Percentiles rank a stretch among this genome's conserved stretches.
These are phyloP conservation scores for Nesoenas mayeri DNA, from an alignment of 2,113 vertebrate species.

Conservation along the genomic window DNA sequence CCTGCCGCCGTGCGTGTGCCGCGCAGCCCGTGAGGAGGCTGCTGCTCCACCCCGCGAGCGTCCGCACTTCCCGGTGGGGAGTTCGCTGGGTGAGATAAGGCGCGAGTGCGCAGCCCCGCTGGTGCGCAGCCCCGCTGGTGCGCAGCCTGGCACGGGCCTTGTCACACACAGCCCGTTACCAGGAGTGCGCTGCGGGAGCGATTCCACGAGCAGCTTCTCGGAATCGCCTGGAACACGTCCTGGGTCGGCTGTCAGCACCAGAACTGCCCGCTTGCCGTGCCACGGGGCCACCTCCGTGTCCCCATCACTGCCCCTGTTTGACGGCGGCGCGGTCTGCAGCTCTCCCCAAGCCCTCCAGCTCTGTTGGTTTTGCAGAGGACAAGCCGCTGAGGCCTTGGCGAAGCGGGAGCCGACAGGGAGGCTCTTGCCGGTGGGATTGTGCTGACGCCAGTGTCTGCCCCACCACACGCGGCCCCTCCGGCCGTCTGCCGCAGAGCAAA, in stretches of 20 bases:
- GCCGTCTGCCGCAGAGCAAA: not conserved
- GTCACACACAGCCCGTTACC: not conserved
- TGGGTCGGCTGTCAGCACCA: not conserved
- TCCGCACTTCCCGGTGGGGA: not conserved
- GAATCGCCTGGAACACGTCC: not conserved
- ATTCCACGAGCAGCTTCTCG: not conserved
- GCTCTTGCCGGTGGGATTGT: not conserved
- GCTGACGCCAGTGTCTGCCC: not conserved
- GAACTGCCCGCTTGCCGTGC: fast-evolving
- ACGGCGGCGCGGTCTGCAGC: not conserved
- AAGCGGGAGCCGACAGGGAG: fast-evolving
- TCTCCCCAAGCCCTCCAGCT: not conserved
- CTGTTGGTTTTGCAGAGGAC: not conserved
- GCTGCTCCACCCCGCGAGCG: not conserved
- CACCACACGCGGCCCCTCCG: fast-evolving
- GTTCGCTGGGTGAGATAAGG: not conserved
- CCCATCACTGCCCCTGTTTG: fast-evolving
- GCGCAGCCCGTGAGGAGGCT: not conserved
- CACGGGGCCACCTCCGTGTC: fast-evolving
- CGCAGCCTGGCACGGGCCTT: not conserved
- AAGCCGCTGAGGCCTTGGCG: fast-evolving
- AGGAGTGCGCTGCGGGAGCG: fast-evolving
- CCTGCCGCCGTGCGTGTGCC: not conserved
- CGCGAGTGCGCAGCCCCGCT: not conserved
- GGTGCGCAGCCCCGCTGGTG: not conserved